These are phyloP conservation scores for Puma concolor DNA, from an alignment of 2,113 vertebrate genomes.

Conservation along the genomic window DNA sequence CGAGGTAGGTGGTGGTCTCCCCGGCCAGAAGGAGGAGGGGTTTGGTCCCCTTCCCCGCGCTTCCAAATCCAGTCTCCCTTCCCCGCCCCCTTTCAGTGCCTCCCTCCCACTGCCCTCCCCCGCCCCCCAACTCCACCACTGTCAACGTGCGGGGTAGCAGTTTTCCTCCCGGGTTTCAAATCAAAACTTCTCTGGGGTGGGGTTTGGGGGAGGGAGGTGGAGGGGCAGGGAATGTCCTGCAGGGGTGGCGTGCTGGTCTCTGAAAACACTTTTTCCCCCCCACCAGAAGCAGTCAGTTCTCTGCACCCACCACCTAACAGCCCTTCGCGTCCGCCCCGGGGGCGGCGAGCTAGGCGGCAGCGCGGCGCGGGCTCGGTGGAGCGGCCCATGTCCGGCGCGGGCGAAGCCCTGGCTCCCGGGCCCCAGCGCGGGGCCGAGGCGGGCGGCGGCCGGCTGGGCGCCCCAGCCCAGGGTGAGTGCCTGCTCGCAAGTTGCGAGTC, in stretches of 20 bases:
- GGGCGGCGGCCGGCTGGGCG: constrained; percentile 88
- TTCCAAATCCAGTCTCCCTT: neutral
- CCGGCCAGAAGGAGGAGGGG: neutral
- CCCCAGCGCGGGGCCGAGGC: constrained; percentile 86
- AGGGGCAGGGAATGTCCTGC: constrained; percentile 64
- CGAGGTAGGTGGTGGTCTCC: constrained; percentile 59
- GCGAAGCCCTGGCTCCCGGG: constrained; percentile 89
- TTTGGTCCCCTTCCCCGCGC: neutral
- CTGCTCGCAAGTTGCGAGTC: constrained; percentile 74
- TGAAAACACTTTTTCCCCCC: neutral
- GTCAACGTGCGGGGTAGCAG: neutral
- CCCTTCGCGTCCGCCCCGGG: constrained; percentile 81
- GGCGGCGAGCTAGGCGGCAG: constrained; percentile 83
- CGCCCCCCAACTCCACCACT: neutral
- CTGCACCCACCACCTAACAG: constrained; percentile 52
- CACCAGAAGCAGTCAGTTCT: constrained; percentile 62
- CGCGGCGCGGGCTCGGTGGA: constrained; percentile 79
- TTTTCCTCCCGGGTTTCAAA: constrained; percentile 31
- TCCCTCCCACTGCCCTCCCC: neutral
- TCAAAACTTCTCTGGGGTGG: constrained; percentile 73
- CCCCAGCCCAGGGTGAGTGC: constrained; percentile 88
- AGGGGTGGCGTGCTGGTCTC: constrained; percentile 30
- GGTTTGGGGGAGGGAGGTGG: constrained; percentile 43
- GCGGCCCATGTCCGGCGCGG: constrained; percentile 96
- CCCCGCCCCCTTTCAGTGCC: too few relatives aligned